Base-by-base conservation (phyloP, 2,888 invertebrate species). In the Malthinus seriepunctatus region DNA sequence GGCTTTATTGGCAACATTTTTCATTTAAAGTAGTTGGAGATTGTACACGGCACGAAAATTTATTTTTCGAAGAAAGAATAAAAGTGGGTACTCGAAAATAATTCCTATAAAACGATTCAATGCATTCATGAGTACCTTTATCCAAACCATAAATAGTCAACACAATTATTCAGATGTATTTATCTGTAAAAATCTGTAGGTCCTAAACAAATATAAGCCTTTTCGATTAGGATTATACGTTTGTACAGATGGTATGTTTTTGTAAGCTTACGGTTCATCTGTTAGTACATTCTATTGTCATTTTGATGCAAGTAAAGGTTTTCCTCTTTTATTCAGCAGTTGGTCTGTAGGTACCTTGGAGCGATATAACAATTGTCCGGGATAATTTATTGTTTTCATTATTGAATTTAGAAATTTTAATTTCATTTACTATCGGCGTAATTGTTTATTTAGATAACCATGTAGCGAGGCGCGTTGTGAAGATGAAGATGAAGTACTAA, bases 111-210 rank as follows among this genome's bases (percentile, higher is more conserved):
- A 63, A 63, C 64, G 66, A 65, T 63, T 65, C 65, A 67, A 66
- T 71, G 71, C 69, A 68, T 72, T 68, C 69, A 69, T 67, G 67
- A 71, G 70, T 69, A 67, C 69, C 66, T 69, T 71, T 65, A 71
- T 69, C 71, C 69, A 65, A 61, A 69, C 68, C 66, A 73, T 72
- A 72, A 70, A 72, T 72, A 71, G 66, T 67, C 66, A 68, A 68
- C 66, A 68, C 70, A 71, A 72, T 73, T 72, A 69, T 72, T 69
- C 68, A 69, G 70, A 72, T 69, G 72, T 72, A 72, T 73, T 39
- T 69, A 71, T 71, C 69, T 69, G 73, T 73, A 73, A 73, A 73
- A 73, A 72, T 42, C 15, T 72, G 71, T 63, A 68, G 67, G 70
- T 72, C 73, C 73, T 73, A 72, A 73, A 71, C 69, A 73, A 73